Conservation (phyloP, 2,113 vertebrate genomes). For the Leptosomus discolor region DNA sequence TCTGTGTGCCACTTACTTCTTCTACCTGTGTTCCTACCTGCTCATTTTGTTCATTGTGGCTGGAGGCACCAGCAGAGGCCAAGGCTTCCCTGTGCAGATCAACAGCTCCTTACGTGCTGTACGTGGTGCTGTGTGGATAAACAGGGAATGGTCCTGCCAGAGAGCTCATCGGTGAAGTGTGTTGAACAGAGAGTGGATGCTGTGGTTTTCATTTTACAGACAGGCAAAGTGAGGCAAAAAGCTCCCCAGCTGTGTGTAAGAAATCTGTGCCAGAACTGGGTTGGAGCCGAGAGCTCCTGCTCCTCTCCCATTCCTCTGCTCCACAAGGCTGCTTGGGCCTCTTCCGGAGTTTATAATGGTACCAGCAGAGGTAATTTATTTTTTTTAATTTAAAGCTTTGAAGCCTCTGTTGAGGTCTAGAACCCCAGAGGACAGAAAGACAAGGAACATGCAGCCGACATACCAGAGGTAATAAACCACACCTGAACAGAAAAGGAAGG, state of each 20-base stretch:
- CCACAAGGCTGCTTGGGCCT: background rate
- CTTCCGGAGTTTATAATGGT: background rate
- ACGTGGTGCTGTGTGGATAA: background rate
- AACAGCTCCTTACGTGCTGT: background rate
- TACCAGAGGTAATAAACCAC: background rate
- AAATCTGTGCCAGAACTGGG: background rate
- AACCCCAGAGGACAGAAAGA: background rate
- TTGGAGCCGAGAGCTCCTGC: background rate
- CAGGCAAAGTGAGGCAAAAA: background rate
- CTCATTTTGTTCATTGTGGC: fast-evolving
- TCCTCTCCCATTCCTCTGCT: background rate
- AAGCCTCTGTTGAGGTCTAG: background rate
- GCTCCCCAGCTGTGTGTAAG: background rate
- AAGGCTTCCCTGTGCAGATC: background rate
- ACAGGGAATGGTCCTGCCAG: background rate
- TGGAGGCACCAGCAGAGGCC: background rate
- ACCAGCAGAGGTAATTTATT: background rate
- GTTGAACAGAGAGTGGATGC: background rate
- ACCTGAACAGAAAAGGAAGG: background rate
- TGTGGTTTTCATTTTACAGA: background rate
- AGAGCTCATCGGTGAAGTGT: background rate
- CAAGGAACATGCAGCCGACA: background rate
- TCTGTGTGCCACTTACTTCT: background rate
- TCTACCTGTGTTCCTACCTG: background rate
- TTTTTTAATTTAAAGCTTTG: background rate